Conservation (phyloP, 2,113 vertebrate species). For the Lagopus leucura region DNA sequence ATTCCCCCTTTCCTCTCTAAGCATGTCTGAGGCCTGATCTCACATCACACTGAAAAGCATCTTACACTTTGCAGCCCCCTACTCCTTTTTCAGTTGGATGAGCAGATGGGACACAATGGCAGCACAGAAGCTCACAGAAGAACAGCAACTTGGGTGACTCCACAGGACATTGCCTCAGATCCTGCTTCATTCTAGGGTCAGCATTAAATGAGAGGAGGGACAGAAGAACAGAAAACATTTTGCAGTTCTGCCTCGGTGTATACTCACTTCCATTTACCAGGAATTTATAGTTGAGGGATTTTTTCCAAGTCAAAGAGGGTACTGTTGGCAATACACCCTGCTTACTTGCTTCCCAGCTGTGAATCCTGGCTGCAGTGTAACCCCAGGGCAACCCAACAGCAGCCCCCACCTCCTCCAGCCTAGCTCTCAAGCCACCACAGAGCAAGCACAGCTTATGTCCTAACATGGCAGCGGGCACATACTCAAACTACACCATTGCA, state of each 20-base stretch:
- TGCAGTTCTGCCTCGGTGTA: fast-evolving
- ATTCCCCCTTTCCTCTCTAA: background rate
- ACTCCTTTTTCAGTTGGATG: background rate
- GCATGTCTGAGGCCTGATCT: background rate
- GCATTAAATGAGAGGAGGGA: fast-evolving
- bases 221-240: background rate
- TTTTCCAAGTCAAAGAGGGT: background rate
- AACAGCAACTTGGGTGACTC: background rate
- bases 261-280: background rate
- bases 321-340: background rate
- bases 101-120: fast-evolving
- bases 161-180: fast-evolving
- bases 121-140: fast-evolving
- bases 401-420: background rate
- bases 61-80: background rate
- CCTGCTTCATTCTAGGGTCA: background rate
- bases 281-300: background rate
- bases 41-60: background rate
- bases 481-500: fast-evolving
- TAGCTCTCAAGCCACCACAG: background rate
- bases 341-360: background rate
- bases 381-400: background rate
- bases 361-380: background rate
- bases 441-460: background rate
- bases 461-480: fast-evolving